phyloP scores from a whole-genome alignment of 2,888 invertebrate species.

The Graphium colonna region DNA sequence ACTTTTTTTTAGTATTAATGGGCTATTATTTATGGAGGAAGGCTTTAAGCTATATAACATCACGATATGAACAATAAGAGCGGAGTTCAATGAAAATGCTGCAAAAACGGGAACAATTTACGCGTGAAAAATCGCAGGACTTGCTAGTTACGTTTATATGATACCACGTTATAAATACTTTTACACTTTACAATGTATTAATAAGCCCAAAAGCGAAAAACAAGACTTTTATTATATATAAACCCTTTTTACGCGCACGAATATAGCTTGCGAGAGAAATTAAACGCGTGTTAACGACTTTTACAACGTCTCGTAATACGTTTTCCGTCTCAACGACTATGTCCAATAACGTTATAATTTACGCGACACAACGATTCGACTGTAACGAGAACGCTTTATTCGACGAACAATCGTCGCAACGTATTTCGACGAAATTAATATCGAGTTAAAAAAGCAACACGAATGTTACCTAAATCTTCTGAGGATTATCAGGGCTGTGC shows the following conservation, averaged over 20 bases:
- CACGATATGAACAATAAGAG: too few relatives aligned
- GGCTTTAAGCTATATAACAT: too few relatives aligned
- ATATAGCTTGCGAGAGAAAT: slow-evolving; percentile 22
- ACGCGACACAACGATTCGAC: slow-evolving; percentile 7
- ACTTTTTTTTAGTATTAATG: too few relatives aligned
- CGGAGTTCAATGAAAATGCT: too few relatives aligned
- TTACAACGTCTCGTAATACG: slow-evolving; percentile 24
- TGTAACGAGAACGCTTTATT: not conserved
- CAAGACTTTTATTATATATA: too few relatives aligned
- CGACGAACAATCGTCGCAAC: not conserved
- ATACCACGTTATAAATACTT: too few relatives aligned
- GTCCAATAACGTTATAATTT: slow-evolving; percentile 23
- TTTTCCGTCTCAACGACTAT: slow-evolving; percentile 29
- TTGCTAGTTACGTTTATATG: too few relatives aligned
- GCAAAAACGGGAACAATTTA: too few relatives aligned
- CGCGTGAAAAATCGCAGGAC: too few relatives aligned
- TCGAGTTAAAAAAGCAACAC: not conserved
- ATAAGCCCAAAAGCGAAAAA: too few relatives aligned
- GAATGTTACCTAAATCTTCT: not conserved
- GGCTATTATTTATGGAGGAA: too few relatives aligned
- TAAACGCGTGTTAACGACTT: slow-evolving; percentile 16
- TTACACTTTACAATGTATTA: too few relatives aligned
- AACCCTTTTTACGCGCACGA: slow-evolving; percentile 8
- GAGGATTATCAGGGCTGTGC: not conserved
- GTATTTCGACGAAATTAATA: slow-evolving; percentile 1